Base-by-base conservation (phyloP, 2,888 invertebrate species). In the Mythimna ferrago region DNA sequence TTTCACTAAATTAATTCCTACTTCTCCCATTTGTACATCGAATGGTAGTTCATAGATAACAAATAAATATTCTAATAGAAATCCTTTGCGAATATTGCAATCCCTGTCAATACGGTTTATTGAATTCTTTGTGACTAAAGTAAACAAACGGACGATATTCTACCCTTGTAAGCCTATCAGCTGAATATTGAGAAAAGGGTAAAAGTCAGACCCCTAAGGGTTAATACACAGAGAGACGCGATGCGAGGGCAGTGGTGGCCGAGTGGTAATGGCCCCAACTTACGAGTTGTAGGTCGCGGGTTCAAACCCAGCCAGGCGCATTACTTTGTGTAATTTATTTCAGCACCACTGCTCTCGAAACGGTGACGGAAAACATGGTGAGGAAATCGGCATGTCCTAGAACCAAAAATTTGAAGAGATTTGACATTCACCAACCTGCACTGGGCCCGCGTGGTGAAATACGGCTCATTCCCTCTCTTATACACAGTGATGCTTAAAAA, bases 81-180 rank as follows among this genome's bases (percentile, higher is more conserved):
- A 62, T 77, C 73, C 73, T 61, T 74, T 73, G 57, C n/a, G 11
- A 71, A 72, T 75, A 78, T 81, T 66, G 72, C 70, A 71, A 63
- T 64, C 72, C 70, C 58, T 75, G 80, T 73, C 82, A 75, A 78
- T 73, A 74, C 26, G 58, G 61, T 44, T 67, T 84, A 87, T 86
- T 84, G 84, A 86, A 83, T 83, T 86, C 83, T 84, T 87, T 76
- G 79, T 74, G 54, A 70, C 41, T 38, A 71, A 78, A 72, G 78
- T 68, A 80, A 80, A 76, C 78, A 85, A 71, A 61, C 64, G 63
- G 51, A 64, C 57, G 65, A 63, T 62, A 64, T 62, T 71, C 75
- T 70, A 87, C 81, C 84, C 84, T 78, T 76, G 62, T 84, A 86
- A 86, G 82, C 87, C 75, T 71, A 73, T 83, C 68, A 63, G 56